phyloP scores from a whole-genome alignment of 1,140 invertebrate genomes.

The Papilio helenus region DNA sequence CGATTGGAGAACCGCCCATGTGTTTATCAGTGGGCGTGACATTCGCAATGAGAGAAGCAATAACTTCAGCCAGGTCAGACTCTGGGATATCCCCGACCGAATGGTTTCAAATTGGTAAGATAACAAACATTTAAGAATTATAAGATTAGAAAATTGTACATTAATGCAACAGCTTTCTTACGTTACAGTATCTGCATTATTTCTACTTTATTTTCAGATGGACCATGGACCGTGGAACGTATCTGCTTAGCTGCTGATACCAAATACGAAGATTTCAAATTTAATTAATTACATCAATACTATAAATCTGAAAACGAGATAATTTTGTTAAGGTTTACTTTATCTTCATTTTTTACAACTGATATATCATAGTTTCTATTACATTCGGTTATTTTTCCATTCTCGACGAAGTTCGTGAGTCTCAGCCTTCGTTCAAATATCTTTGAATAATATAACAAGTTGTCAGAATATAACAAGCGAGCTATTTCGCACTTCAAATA shows the following conservation, averaged over 20 bases:
- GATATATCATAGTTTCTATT: too few relatives aligned
- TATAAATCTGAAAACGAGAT: not conserved
- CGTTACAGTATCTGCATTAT: not conserved
- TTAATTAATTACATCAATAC: slow-evolving; percentile 8
- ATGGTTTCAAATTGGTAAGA: slow-evolving; percentile 78
- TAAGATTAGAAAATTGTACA: too few relatives aligned
- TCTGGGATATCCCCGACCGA: slow-evolving; percentile 66
- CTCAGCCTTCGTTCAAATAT: too few relatives aligned
- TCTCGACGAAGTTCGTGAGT: too few relatives aligned
- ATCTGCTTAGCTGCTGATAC: slow-evolving; percentile 50
- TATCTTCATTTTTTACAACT: too few relatives aligned
- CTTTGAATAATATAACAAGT: too few relatives aligned
- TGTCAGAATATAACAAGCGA: too few relatives aligned
- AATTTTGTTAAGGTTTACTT: not conserved
- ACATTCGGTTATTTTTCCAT: too few relatives aligned
- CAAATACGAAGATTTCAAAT: slow-evolving; percentile 42
- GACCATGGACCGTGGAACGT: slow-evolving; percentile 51
- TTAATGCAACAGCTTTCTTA: too few relatives aligned
- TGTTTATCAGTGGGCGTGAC: slow-evolving; percentile 86
- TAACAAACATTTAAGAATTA: too few relatives aligned
- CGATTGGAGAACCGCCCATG: slow-evolving; percentile 90
- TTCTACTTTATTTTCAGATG: slow-evolving; percentile 57
- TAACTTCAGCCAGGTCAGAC: slow-evolving; percentile 85
- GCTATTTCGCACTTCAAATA: too few relatives aligned
- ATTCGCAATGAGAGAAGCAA: slow-evolving; percentile 89